Evolutionary conservation across 2,888 invertebrate genomes (phyloP).

Genomic region (Baronia brevicornis): DNA sequence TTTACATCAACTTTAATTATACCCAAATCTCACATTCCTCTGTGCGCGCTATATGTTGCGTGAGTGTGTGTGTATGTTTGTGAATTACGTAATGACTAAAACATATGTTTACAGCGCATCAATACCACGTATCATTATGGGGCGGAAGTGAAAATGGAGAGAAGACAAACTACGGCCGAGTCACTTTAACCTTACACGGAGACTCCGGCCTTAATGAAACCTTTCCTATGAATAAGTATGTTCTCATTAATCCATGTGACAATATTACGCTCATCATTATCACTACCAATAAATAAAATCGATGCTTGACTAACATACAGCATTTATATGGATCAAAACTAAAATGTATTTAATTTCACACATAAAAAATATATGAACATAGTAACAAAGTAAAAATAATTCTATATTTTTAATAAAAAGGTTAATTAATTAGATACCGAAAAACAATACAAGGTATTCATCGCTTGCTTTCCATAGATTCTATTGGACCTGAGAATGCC

Average conservation of each 20-base stretch:
- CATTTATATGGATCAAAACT: background rate
- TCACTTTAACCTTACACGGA: conserved; percentile 86
- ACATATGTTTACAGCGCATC: conserved; percentile 79
- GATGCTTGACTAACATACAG: no score
- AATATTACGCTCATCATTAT: no score
- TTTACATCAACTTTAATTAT: no score
- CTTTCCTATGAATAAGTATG: conserved; percentile 89
- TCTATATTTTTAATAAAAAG: no score
- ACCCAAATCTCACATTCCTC: no score
- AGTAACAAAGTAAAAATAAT: background rate
- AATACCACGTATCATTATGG: conserved; percentile 89
- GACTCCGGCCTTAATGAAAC: conserved; percentile 90
- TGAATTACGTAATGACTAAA: background rate
- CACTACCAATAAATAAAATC: no score
- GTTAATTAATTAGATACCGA: no score
- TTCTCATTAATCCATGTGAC: background rate
- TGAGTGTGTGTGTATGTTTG: background rate
- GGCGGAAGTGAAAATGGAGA: conserved; percentile 73
- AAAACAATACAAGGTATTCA: no score
- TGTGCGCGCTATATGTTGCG: background rate
- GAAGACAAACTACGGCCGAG: conserved; percentile 84
- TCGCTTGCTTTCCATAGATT: no score
- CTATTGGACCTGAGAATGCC: no score
- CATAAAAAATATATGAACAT: background rate
- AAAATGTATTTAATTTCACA: background rate